phyloP scores from a whole-genome alignment of 2,113 vertebrate species.

The Hippocampus comes region DNA sequence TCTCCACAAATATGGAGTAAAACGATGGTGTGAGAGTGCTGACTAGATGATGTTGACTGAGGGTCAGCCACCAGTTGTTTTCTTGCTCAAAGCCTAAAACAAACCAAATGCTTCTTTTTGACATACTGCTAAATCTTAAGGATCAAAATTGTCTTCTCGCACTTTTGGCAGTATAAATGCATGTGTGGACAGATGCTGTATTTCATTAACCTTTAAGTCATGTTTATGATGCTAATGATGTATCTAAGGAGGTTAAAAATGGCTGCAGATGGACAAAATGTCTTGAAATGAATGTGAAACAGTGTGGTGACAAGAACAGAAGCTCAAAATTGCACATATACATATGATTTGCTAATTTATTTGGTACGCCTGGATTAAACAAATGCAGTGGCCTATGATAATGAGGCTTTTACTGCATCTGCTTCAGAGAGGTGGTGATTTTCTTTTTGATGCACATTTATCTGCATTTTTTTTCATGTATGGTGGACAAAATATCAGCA shows the following conservation, averaged over 20 bases:
- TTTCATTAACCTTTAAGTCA: constrained; percentile 43
- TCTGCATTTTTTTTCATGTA: neutral
- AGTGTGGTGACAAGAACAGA: constrained; percentile 36
- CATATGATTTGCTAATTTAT: constrained; percentile 9
- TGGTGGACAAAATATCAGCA: neutral
- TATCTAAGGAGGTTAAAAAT: constrained; percentile 47
- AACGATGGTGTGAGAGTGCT: constrained; percentile 42
- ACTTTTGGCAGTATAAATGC: constrained; percentile 50
- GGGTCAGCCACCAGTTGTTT: constrained; percentile 30
- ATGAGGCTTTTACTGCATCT: neutral
- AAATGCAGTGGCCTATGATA: neutral
- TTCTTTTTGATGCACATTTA: neutral
- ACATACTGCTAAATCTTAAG: constrained; percentile 24
- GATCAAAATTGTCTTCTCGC: constrained; percentile 42
- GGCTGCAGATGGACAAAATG: constrained; percentile 50
- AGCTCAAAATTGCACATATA: constrained; percentile 28
- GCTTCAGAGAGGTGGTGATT: neutral
- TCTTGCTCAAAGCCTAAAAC: neutral
- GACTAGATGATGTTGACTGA: constrained; percentile 39
- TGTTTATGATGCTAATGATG: constrained; percentile 54
- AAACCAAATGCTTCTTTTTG: constrained; percentile 14
- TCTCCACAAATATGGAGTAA: constrained; percentile 28
- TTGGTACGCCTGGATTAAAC: constrained; percentile 3
- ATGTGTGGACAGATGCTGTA: constrained; percentile 43
- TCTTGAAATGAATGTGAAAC: constrained; percentile 42